These are phyloP conservation scores for Scalopus aquaticus DNA, from an alignment of 2,113 vertebrate species.

Conservation along the genomic window DNA sequence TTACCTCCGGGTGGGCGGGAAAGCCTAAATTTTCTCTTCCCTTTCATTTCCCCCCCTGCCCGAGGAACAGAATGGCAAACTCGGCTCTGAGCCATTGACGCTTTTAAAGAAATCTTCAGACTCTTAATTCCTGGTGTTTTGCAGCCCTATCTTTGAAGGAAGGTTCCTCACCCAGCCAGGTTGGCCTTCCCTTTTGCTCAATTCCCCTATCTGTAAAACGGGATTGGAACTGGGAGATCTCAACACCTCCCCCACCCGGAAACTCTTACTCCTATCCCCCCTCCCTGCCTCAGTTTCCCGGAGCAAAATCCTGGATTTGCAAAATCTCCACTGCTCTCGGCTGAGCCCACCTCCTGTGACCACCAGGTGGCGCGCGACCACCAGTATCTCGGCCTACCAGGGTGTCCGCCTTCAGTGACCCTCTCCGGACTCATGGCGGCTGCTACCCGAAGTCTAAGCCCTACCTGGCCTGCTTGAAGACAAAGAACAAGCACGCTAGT, in stretches of 20 bases:
- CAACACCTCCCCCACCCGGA: background rate
- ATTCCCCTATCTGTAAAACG: background rate
- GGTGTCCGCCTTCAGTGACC: background rate
- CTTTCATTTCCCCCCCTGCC: slow-evolving; percentile 55
- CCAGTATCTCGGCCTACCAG: background rate
- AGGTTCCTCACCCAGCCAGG: background rate
- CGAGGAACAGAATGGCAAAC: slow-evolving; percentile 55
- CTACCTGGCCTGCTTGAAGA: slow-evolving; percentile 34
- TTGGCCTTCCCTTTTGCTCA: background rate
- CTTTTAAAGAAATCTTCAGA: slow-evolving; percentile 24
- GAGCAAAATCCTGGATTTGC: slow-evolving; percentile 12
- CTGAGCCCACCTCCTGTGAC: background rate
- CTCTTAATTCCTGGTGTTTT: background rate
- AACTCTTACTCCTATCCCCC: fast-evolving
- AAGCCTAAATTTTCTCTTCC: slow-evolving; percentile 62
- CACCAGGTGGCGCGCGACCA: slow-evolving; percentile 70
- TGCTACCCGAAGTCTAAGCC: background rate
- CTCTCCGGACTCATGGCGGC: background rate
- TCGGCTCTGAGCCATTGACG: background rate
- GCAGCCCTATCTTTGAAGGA: background rate
- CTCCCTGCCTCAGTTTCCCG: slow-evolving; percentile 21
- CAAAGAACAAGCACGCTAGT: slow-evolving; percentile 36
- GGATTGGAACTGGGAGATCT: background rate
- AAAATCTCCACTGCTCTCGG: background rate
- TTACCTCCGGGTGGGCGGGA: slow-evolving; percentile 75